Base-by-base conservation (phyloP, 1,140 invertebrate genomes). In the Contarinia nasturtii region DNA sequence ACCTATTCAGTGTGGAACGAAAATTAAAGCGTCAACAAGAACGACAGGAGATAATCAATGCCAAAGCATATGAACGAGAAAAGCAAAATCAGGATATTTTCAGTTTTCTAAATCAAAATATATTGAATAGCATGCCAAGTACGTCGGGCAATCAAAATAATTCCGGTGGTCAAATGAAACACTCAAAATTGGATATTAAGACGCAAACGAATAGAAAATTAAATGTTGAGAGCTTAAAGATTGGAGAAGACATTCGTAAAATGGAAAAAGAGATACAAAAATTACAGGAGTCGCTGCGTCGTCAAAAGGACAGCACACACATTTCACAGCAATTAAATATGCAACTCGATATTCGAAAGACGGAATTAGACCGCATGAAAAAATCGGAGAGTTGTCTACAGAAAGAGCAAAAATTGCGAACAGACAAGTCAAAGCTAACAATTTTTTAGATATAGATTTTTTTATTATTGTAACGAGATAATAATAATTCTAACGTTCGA, bases 71-170 rank as follows among this genome's bases (percentile, higher is more conserved):
- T 52, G 71, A 74, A 51, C 67, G 67, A 20, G 71, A 71, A 49
- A 72, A 74, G 38, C 63, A 74, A 48, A 65, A 61, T 8, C 62
- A 67, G 52, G 67, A 80, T 63, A 75, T 90, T 11, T 90, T 91
- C 63, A 79, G 82, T 58, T 85, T 90, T 56, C 72, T 91, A 11
- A 91, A 91, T 58, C 71, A 69, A 34, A 79, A 76, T 45, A 60
- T 89, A 2, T 55, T 65, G 0, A 15, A 27, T n/a, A 49, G 33
- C n/a, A 42, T 17, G 22, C 10, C 18, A 19, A 33, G 18, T 41
- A 50, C 8, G 5, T 44, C 1, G 61, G 61, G 1, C 55, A 59
- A 42, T 33, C 22, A 44, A 20, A 54, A 43, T 46, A 55, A n/a
- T n/a, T n/a, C n/a, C n/a, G n/a, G n/a, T 18, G 54, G 53, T 49